A percentile compares a stretch with the other conserved stretches of the same genome.
Conservation (phyloP, 1,140 invertebrate species). For the Lordiphosa collinella region DNA sequence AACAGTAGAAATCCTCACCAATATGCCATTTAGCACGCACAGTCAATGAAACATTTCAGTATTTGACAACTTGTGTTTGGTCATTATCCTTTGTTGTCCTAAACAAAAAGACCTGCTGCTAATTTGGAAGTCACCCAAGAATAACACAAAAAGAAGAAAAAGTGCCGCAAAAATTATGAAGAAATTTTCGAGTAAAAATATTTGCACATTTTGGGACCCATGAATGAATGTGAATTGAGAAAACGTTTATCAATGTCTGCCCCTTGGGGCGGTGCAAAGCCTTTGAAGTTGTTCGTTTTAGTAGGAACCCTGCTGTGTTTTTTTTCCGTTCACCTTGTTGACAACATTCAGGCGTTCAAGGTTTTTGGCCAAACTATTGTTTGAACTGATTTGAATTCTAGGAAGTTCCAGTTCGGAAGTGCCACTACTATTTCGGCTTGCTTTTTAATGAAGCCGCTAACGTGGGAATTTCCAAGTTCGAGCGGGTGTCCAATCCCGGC, state of each 20-base stretch:
- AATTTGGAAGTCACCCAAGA: conserved; percentile 27
- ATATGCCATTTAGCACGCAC: conserved; percentile 48
- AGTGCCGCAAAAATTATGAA: conserved; percentile 74
- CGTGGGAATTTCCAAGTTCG: conserved; percentile 44
- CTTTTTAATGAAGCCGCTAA: conserved; percentile 7
- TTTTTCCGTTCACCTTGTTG: conserved; percentile 31
- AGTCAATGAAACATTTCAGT: conserved; percentile 25
- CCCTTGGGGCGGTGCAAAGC: conserved; percentile 21
- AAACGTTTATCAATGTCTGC: conserved; percentile 3
- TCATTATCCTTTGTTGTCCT: conserved; percentile 63
- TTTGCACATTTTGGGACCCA: conserved; percentile 50
- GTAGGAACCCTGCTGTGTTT: conserved; percentile 42
- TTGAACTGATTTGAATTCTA: conserved; percentile 9
- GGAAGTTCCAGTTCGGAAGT: conserved; percentile 41
- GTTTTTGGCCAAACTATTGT: conserved; percentile 34
- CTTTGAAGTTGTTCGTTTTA: conserved; percentile 58
- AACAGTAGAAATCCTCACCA: conserved; percentile 32
- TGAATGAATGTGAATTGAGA: conserved; percentile 40
- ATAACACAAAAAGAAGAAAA: conserved; percentile 21
- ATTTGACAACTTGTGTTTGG: conserved; percentile 36
- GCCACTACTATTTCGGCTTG: conserved; percentile 12
- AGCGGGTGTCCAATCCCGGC: conserved; percentile 10
- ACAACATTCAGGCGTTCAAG: conserved; percentile 42
- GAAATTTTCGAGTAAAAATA: conserved; percentile 65
- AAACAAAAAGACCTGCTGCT: conserved; percentile 20